Percentiles rank a stretch among this genome's conserved stretches.
These are phyloP conservation scores for Leptinotarsa texana DNA, from an alignment of 1,140 invertebrate genomes.

Conservation along the genomic window DNA sequence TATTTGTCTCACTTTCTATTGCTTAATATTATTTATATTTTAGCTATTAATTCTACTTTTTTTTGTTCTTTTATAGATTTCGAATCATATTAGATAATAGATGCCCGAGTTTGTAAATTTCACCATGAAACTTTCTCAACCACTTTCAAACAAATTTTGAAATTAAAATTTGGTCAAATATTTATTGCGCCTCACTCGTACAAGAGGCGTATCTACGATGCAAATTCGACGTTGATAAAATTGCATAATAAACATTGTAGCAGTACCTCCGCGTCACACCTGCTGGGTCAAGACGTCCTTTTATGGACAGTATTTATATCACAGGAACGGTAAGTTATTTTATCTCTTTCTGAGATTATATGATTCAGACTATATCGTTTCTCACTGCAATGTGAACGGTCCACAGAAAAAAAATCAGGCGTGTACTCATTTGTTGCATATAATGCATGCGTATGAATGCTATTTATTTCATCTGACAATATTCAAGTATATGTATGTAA, in stretches of 20 bases:
- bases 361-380: constrained; percentile 7
- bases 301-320: constrained; percentile 11
- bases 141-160: no score
- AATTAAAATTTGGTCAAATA: background rate
- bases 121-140: no score
- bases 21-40: no score
- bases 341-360: constrained; percentile 8
- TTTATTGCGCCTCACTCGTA: background rate
- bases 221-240: constrained; percentile 2
- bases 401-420: background rate
- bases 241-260: constrained; percentile 13
- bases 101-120: no score
- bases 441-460: background rate
- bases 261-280: constrained; percentile 4
- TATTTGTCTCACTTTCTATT: no score
- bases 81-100: no score
- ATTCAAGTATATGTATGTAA: no score
- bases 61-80: no score
- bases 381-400: constrained; percentile 4
- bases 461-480: no score
- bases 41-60: no score
- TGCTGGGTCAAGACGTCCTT: constrained; percentile 14
- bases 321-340: constrained; percentile 14
- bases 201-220: background rate
- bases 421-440: background rate